Conservation (phyloP, 2,113 vertebrate species). For the Hemichromis elongatus region DNA sequence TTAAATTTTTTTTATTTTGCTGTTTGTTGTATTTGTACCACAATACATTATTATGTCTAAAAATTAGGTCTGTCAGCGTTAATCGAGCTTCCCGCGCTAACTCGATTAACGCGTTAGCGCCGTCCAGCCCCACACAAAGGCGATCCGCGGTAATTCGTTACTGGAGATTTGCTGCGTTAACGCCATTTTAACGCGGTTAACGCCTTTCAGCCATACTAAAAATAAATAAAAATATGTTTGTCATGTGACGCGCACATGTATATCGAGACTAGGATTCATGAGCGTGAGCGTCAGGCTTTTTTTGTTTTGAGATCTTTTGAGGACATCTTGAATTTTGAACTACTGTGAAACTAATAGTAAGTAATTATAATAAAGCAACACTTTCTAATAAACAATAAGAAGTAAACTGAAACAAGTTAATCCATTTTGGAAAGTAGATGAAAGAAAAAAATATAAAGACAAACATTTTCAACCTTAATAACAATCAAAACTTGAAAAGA, state of each 20-base stretch:
- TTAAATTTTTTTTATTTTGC: neutral
- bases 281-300: neutral
- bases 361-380: rapidly evolving
- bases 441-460: neutral
- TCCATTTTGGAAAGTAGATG: neutral
- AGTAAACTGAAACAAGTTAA: neutral
- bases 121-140: no score
- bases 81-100: no score
- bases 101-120: no score
- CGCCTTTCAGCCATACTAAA: no score
- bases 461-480: neutral
- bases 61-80: no score
- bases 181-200: no score
- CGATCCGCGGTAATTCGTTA: no score
- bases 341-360: neutral
- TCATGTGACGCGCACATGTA: neutral
- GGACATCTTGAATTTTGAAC: neutral
- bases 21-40: no score
- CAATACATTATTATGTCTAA: no score
- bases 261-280: neutral
- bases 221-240: no score
- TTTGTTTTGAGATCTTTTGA: neutral
- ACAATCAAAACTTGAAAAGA: neutral
- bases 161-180: no score
- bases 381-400: neutral